Percentiles rank a stretch among this genome's conserved stretches.
Conservation (phyloP, 2,797 vertebrate genomes). For the Enteromius fasciolatus region DNA sequence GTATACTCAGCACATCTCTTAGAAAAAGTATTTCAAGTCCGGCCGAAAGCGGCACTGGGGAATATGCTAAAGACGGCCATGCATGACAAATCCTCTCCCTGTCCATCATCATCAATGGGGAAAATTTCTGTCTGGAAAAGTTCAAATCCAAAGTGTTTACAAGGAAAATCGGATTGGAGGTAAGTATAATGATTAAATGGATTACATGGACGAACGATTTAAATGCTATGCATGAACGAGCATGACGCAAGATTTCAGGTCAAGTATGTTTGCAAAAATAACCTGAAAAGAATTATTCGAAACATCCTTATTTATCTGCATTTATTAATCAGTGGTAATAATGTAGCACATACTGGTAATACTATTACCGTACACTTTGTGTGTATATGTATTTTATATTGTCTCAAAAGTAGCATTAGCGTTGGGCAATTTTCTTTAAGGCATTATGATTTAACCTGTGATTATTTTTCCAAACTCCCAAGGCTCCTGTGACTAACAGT, state of each 20-base stretch:
- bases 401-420: background rate
- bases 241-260: background rate
- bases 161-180: slow-evolving; percentile 59
- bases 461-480: slow-evolving; percentile 6
- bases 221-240: slow-evolving; percentile 1
- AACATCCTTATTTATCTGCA: background rate
- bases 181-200: slow-evolving; percentile 41
- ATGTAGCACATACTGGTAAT: background rate
- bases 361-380: background rate
- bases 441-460: background rate
- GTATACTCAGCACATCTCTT: slow-evolving; percentile 66
- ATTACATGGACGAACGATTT: slow-evolving; percentile 4
- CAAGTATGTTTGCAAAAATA: background rate
- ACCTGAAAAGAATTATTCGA: background rate
- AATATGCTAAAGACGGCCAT: slow-evolving; percentile 66
- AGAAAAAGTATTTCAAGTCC: slow-evolving; percentile 66
- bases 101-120: slow-evolving; percentile 76
- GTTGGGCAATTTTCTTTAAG: background rate
- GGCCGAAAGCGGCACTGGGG: slow-evolving; percentile 70
- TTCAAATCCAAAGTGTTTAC: slow-evolving; percentile 63
- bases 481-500: slow-evolving; percentile 10
- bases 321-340: background rate
- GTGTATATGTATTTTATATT: background rate
- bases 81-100: slow-evolving; percentile 75
- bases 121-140: slow-evolving; percentile 69